These are phyloP conservation scores for Drosophila rellima DNA, from an alignment of 2,888 invertebrate species.

Conservation along the genomic window DNA sequence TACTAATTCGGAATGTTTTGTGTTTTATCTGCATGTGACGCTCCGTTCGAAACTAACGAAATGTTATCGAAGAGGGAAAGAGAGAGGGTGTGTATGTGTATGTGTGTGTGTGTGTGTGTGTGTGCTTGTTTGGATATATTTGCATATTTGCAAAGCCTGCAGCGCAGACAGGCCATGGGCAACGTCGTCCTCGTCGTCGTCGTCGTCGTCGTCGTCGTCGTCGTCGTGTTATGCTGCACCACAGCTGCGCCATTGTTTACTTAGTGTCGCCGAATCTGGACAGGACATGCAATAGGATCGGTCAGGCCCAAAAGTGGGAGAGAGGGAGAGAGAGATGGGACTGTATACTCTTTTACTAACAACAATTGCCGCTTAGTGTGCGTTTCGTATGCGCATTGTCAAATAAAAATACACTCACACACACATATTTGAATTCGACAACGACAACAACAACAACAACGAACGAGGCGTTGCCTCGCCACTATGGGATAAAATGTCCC, in stretches of 20 bases:
- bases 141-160: conserved; percentile 71
- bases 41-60: conserved; percentile 48
- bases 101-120: background rate
- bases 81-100: background rate
- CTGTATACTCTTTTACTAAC: conserved; percentile 16
- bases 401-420: conserved; percentile 65
- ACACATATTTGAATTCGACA: conserved; percentile 67
- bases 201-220: background rate
- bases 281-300: conserved; percentile 36
- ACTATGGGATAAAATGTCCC: too few species aligned
- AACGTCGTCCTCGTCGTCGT: background rate
- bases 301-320: conserved; percentile 9
- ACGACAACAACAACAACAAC: background rate
- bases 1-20: conserved; percentile 78
- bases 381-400: conserved; percentile 37
- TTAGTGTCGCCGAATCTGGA: conserved; percentile 77
- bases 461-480: conserved; percentile 5
- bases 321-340: background rate
- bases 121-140: conserved; percentile 41
- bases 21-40: conserved; percentile 77
- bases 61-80: conserved; percentile 43
- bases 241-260: conserved; percentile 76
- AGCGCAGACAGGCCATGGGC: conserved; percentile 45
- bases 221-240: conserved; percentile 55
- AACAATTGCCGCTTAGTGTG: conserved; percentile 59